Base-by-base conservation (phyloP, 2,888 invertebrate genomes). In the Phengaris alcon region DNA sequence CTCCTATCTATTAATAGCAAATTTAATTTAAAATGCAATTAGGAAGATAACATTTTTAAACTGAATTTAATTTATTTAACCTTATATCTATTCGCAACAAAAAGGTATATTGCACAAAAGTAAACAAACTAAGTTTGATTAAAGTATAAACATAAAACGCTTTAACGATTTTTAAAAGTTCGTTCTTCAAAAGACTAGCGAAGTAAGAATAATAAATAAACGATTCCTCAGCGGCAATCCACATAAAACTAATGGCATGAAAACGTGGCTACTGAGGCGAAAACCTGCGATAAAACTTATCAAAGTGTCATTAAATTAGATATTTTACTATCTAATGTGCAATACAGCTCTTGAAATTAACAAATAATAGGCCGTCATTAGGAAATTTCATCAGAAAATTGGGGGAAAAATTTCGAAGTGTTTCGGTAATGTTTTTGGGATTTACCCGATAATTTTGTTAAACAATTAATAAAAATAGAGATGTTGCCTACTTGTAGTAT, bases 181-280 rank as follows among this genome's bases (percentile, higher is more conserved):
- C 13, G 69, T 57, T 57, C 70, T 70, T 75, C 55, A 70, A 75
- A 70, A 75, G 69, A 75, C 55, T 75, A 44, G 54, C 74, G 79
- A 79, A 77, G 75, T 77, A 76, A 79, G 81, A 84, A 86, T 84
- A 88, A 88, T 90, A 91, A 90, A 90, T 89, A 90, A 88, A 86
- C 88, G 89, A 89, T 90, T 89, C 84, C 86, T 88, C 86, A 87
- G 84, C 86, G 88, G 88, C 89, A 88, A 91, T 90, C 88, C 90
- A 88, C 90, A 91, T 92, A 89, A 92, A 93, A 92, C 91, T 91
- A 93, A 93, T 93, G 93, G 91, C 84, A 88, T 80, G 93, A 89
- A 89, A 91, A 90, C 89, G 90, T 83, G 88, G 86, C 90, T 89
- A 90, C 86, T 91, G 87, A 90, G 90, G 89, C 88, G 93, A 88